Percentiles rank a stretch among this genome's conserved stretches.
These are phyloP conservation scores for Phaethon lepturus DNA, from an alignment of 2,113 vertebrate genomes.

Conservation along the genomic window DNA sequence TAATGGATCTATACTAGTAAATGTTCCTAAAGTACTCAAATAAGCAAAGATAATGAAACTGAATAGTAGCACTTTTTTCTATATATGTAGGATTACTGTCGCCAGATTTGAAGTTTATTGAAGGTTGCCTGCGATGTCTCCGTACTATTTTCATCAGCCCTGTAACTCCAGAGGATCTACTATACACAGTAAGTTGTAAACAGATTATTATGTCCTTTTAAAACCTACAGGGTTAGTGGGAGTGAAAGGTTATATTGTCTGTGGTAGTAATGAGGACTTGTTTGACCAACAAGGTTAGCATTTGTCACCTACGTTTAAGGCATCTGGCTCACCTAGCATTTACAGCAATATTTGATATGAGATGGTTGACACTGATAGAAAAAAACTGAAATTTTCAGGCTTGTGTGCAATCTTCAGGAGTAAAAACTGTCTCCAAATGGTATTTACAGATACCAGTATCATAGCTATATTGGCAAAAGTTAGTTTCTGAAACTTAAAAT, in stretches of 20 bases:
- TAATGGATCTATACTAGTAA: neutral
- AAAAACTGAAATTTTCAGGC: neutral
- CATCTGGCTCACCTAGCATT: rapidly evolving
- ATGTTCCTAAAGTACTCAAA: neutral
- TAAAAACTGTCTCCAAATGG: neutral
- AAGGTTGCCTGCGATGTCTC: constrained; percentile 96
- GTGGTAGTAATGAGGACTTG: neutral
- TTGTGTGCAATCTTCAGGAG: neutral
- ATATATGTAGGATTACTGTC: constrained; percentile 86
- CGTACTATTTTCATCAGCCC: constrained; percentile 97
- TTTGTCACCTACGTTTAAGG: neutral
- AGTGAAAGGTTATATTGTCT: neutral
- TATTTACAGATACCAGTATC: neutral
- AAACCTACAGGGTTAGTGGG: neutral
- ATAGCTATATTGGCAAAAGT: neutral
- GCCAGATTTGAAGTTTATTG: constrained; percentile 92
- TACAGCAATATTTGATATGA: neutral
- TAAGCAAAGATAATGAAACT: neutral
- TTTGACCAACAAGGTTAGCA: neutral
- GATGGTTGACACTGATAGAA: neutral
- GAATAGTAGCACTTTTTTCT: neutral
- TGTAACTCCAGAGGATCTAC: constrained; percentile 96
- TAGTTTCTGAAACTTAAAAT: neutral
- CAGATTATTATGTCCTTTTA: neutral
- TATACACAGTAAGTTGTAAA: constrained; percentile 90